Base-by-base conservation (phyloP, 2,113 vertebrate genomes). In the Pelecanoides urinatrix region DNA sequence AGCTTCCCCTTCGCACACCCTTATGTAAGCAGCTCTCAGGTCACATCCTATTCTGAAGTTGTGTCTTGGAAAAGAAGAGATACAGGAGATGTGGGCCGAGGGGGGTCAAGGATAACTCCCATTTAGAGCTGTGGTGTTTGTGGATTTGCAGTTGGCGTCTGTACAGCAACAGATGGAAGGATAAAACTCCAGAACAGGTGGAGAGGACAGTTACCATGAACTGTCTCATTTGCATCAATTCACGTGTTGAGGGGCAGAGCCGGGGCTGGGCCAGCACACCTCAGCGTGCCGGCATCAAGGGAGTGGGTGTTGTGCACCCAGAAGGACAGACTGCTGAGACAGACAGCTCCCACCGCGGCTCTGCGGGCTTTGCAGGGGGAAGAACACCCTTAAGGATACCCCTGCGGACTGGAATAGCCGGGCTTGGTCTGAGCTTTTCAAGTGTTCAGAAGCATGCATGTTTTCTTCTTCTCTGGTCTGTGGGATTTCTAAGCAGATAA, bases 271-370 rank as follows among this genome's bases (percentile, higher is more conserved):
- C 50, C 56, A 59, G 72, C 63, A 34, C 72, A 25, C 4, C 11
- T 36, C 47, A 27, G 10, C 0, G 0, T 34, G 38, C 27, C 3
- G 2, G 27, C 52, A 40, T 10, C 16, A 50, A 47, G n/a, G 42
- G 26, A 52, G 13, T 0, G 22, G 30, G 13, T 75, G 47, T 6
- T 50, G 44, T 5, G 18, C 32, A n/a, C 29, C 32, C 59, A 50
- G 34, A 27, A 71, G 63, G 78, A 56, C 29, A 65, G 55, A 16
- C 12, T 1, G 3, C 52, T 29, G 40, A 36, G 72, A 56, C 72
- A 23, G 58, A 45, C 40, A 25, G 40, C 55, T 70, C 44, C 55
- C 55, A 63, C 6, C 2, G n/a, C 2, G 1, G 32, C 14, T 32
- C 49, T 27, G 55, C 2, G 6, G 70, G 20, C 22, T 81, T 44